Base-by-base conservation (phyloP, 2,113 vertebrate genomes). In the Eclectus roratus region DNA sequence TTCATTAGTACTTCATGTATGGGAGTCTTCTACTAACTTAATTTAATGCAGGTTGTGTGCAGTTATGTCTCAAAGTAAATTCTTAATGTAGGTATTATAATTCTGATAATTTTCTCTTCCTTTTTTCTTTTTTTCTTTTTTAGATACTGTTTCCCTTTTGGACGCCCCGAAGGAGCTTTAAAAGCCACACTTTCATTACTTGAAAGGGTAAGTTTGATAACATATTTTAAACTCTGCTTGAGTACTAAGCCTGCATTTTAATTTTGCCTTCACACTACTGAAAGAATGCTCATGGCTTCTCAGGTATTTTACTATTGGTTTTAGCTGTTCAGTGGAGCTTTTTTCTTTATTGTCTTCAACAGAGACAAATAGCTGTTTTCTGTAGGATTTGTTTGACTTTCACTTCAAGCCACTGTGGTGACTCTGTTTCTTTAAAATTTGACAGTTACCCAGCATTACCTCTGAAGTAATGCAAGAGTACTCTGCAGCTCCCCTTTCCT, bases 141-240 rank as follows among this genome's bases (percentile, higher is more conserved):
- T 97, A 99, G 99, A 96, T 99, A 99, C 93, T 99, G 99, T 96
- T 99, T 99, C 95, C 99, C 99, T 58, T 99, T 99, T 91, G 99
- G 99, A 93, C 98, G 99, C 95, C 99, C 99, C 94, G 99, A 99
- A 98, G 99, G 99, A 96, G 99, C 99, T 94, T 98, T 99, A 83
- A 99, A 99, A 98, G 99, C 99, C 44, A 99, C 99, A 11, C 98
- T 99, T 44, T 99, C 99, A 25, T 98, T 99, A 93, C 98, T 99
- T 94, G 99, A 99, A 97, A 98, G 99, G 98, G 99, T 99, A 98
- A 85, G 98, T 97, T 60, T 85, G 43, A 76, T 13, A 85, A 44
- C 25, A 53, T 76, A 28, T 15, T 93, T 96, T 85, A 76, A 74
- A 43, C 79, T 44, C n/a, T 71, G 0, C 10, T 16, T 47, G 20